phyloP scores from a whole-genome alignment of 2,113 vertebrate genomes.

The Microtus pennsylvanicus region DNA sequence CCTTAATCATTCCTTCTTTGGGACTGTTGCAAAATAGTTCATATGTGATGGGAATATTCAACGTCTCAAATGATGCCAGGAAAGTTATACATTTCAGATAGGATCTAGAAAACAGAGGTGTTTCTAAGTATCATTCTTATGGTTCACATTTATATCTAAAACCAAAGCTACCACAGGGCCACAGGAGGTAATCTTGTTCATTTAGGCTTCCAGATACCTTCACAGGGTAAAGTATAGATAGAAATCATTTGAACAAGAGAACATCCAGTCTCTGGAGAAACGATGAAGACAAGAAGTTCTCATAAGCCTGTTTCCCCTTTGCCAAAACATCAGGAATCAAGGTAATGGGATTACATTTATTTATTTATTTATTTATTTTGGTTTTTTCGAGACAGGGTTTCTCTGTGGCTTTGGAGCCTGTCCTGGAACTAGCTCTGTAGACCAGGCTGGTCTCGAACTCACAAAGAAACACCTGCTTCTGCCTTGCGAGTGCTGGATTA shows the following conservation, averaged over 20 bases:
- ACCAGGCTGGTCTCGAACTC: too few species aligned
- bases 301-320: not conserved
- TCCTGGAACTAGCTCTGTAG: too few species aligned
- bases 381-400: too few species aligned
- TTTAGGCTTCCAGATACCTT: not conserved
- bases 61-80: slow-evolving; percentile 93
- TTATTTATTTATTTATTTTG: too few species aligned
- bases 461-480: too few species aligned
- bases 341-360: too few species aligned
- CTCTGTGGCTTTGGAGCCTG: too few species aligned
- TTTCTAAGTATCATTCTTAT: not conserved
- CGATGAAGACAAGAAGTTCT: not conserved
- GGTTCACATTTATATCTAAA: not conserved
- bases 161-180: not conserved
- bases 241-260: slow-evolving; percentile 33
- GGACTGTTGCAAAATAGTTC: slow-evolving; percentile 94
- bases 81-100: slow-evolving; percentile 94
- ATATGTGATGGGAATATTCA: slow-evolving; percentile 96
- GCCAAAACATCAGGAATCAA: not conserved
- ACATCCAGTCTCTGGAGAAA: not conserved
- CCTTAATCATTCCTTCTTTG: slow-evolving; percentile 98
- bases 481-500: too few species aligned
- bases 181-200: not conserved
- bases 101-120: slow-evolving; percentile 86
- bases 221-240: not conserved